Base-by-base conservation (phyloP, 53 echinoderm and acorn worm genomes). In the Stichopus horrens region DNA sequence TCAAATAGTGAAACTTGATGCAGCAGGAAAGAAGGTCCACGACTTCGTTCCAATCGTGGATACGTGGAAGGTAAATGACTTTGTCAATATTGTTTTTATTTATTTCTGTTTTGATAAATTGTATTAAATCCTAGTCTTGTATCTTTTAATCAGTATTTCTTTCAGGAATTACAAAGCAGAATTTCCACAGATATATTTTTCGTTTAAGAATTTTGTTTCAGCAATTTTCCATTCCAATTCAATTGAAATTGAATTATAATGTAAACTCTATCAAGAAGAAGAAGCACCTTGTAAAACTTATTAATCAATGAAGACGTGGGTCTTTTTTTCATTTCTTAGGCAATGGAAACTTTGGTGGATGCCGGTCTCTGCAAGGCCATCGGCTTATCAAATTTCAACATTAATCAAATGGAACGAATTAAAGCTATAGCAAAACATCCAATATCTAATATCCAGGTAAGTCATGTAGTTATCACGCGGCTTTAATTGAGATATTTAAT, bases 321-420 rank as follows among this genome's bases (percentile, higher is more conserved):
- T 37, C 37, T 37, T 37, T 37, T 37, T 2, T 7, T 13, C 60
- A 9, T 63, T 75, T 9, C 75, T 16, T 20, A 95, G 95, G 95
- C 93, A 21, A 91, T 95, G 95, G 95, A 93, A 79, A 54, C 76
- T n/a, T 86, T 95, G 52, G 95, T 95, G 8, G 89, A 88, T 10
- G 76, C 80, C 5, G 93, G 92, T 16, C 66, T 93, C 13, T 95
- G 95, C 67, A 95, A 95, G 60, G 86, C 93, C 8, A 93, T 95
- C 52, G 95, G 95, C 10, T 21, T 95, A 71, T 95, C 95, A 37
- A 95, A 95, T 67, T 95, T 93, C 76, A 91, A 90, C 88, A 23
- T 91, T 11, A 21, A 79, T 19, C 91, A 90, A 73, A 91, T 95
- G 16, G 76, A 95, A 19, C 75, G 90, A 9, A 88, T 95, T 13